A percentile compares a stretch with the other conserved stretches of the same genome.
Evolutionary conservation across 2,797 vertebrate species (phyloP).

Genomic region (Glossophaga mutica): DNA sequence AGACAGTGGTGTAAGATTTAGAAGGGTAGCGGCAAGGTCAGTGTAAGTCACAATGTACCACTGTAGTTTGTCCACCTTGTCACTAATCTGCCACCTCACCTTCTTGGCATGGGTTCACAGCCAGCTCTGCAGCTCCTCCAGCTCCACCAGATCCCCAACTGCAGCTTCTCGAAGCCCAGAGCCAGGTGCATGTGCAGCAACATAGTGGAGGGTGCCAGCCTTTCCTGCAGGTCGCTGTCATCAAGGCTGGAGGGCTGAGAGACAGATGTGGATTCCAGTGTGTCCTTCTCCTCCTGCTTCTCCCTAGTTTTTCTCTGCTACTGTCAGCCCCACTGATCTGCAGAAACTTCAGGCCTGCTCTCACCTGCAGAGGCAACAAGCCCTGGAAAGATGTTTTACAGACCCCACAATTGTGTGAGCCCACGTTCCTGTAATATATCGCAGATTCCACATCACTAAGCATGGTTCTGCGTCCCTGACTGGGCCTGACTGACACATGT

Average conservation of each 20-base stretch:
- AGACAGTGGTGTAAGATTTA: not conserved
- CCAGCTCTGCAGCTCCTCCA: not conserved
- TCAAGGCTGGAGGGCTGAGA: not conserved
- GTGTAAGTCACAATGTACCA: not conserved
- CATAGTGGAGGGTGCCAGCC: not conserved
- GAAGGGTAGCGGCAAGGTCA: not conserved
- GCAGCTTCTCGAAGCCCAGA: not conserved
- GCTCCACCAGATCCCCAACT: not conserved
- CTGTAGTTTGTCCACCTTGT: not conserved
- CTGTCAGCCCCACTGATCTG: not conserved
- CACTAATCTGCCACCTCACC: not conserved
- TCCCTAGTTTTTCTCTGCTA: not conserved
- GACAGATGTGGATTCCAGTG: not conserved
- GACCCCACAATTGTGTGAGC: not conserved
- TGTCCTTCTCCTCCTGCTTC: not conserved
- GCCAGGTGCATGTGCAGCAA: not conserved
- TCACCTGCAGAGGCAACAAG: not conserved
- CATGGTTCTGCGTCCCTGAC: not conserved
- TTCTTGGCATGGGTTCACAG: not conserved
- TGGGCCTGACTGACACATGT: not conserved
- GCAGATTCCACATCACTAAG: not conserved
- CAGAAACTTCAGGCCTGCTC: not conserved
- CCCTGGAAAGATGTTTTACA: not conserved
- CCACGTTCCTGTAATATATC: not conserved
- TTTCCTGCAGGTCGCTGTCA: not conserved